Conservation (phyloP, 2,797 vertebrate species). For the Clarias platycephalus region DNA sequence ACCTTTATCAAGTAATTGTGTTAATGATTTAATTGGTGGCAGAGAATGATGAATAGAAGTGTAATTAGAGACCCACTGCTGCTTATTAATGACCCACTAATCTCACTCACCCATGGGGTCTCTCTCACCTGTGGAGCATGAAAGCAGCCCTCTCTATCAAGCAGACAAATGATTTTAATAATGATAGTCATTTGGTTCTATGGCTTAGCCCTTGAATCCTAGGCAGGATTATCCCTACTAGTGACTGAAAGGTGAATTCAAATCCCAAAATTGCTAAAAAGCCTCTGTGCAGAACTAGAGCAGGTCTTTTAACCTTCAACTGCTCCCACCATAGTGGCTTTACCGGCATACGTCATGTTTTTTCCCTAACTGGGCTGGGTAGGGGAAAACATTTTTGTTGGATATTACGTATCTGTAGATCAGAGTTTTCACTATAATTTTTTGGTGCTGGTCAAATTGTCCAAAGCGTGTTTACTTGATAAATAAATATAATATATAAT, state of each 20-base stretch:
- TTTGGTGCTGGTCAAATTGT: background rate
- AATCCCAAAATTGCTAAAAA: background rate
- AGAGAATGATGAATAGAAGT: constrained; percentile 78
- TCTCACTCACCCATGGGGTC: constrained; percentile 39
- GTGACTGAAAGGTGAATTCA: constrained; percentile 16
- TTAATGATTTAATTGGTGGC: constrained; percentile 82
- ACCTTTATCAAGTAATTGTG: constrained; percentile 74
- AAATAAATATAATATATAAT: background rate
- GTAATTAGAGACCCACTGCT: constrained; percentile 78
- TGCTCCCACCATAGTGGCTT: background rate
- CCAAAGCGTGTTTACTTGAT: background rate
- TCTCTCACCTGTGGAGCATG: constrained; percentile 30
- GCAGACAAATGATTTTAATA: constrained; percentile 28
- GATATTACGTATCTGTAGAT: background rate
- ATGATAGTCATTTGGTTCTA: constrained; percentile 17
- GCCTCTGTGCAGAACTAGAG: background rate
- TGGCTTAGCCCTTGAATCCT: constrained; percentile 16
- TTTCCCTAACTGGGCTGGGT: background rate
- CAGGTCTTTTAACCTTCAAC: constrained; percentile 4
- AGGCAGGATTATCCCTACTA: background rate
- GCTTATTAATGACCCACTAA: constrained; percentile 53
- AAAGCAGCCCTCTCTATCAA: constrained; percentile 23
- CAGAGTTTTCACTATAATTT: background rate
- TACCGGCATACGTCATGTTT: background rate
- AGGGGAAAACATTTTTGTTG: background rate